phyloP scores from a whole-genome alignment of 1,140 invertebrate genomes.

The Caerostris darwini region DNA sequence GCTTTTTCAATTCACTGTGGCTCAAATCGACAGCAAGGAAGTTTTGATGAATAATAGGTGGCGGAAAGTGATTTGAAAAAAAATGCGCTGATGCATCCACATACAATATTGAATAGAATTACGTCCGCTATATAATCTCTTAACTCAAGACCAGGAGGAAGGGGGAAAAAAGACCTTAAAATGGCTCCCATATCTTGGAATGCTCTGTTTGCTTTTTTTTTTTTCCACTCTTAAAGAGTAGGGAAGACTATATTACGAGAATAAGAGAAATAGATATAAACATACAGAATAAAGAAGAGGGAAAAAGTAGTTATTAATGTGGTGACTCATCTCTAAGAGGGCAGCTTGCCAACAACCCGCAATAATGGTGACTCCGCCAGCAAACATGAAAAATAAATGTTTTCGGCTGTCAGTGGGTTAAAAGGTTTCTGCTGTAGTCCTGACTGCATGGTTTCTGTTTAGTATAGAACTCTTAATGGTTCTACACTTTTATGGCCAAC shows the following conservation, averaged over 20 bases:
- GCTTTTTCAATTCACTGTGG: not conserved
- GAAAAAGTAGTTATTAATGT: conserved; percentile 66
- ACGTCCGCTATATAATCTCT: conserved; percentile 19
- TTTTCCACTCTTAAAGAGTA: not conserved
- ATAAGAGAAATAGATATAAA: conserved; percentile 22
- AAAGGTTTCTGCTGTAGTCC: conserved; percentile 71
- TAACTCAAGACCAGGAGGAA: not conserved
- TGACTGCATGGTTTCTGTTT: conserved; percentile 69
- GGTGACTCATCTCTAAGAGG: conserved; percentile 68
- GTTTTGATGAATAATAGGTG: not conserved
- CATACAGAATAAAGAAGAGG: conserved; percentile 36
- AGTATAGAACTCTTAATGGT: conserved; percentile 67
- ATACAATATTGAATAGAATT: conserved; percentile 49
- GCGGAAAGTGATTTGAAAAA: not conserved
- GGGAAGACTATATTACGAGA: conserved; percentile 56
- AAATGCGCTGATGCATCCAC: conserved; percentile 29
- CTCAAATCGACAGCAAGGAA: not conserved
- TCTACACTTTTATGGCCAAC: conserved; percentile 72
- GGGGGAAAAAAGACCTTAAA: not conserved
- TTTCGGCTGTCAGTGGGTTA: conserved; percentile 69
- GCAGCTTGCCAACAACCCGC: conserved; percentile 71
- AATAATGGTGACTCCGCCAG: conserved; percentile 59
- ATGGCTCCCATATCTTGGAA: conserved; percentile 18
- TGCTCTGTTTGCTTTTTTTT: not conserved
- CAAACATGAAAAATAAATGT: conserved; percentile 74